Base-by-base conservation (phyloP, 1,140 invertebrate species). In the Drusus annulatus region DNA sequence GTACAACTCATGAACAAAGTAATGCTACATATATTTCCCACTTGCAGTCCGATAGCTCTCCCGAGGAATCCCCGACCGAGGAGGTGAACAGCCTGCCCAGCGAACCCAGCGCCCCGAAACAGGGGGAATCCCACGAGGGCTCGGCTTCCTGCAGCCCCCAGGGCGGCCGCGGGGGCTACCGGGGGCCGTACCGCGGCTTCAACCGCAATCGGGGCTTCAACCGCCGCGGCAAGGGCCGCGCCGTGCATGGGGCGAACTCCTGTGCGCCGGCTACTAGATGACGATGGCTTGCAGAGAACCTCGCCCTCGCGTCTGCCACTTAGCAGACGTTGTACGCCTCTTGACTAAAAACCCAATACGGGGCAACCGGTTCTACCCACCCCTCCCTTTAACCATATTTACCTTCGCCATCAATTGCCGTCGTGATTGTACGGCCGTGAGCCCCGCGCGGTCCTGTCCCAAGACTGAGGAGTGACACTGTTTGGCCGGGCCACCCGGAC, bases 121-220 rank as follows among this genome's bases (percentile, higher is more conserved):
- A 80, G 51, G 58, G 56, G 15, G 73, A 80, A 1, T 52, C 52
- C 8, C 25, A 25, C 23, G 75, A 76, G 21, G 68, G 78, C 4
- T 63, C 81, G 10, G 68, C 63, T 4, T 80, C 78, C n/a, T 69
- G 76, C 21, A 80, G 79, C 74, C 82, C 82, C 3, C 78, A 78
- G 56, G 73, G 36, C 3, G 45, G 65, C n/a, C 68, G 79, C 17
- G 82, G 82, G 13, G 71, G 51, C 4, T 83, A 83, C 31, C 56
- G 77, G 6, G 82, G 82, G 3, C 82, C 82, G 2, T 84, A 52
- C 69, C 89, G 88, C 69, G 88, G 88, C 23, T 89, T 89, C 85
- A 89, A 89, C 84, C 88, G 88, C 0, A 79, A 81, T 56, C 58
- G 82, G 19, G 82, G 76, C 78, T 86, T 85, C 80, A 87, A 87